Conservation (phyloP, 1,140 invertebrate species). For the Hypsibius dujardini region DNA sequence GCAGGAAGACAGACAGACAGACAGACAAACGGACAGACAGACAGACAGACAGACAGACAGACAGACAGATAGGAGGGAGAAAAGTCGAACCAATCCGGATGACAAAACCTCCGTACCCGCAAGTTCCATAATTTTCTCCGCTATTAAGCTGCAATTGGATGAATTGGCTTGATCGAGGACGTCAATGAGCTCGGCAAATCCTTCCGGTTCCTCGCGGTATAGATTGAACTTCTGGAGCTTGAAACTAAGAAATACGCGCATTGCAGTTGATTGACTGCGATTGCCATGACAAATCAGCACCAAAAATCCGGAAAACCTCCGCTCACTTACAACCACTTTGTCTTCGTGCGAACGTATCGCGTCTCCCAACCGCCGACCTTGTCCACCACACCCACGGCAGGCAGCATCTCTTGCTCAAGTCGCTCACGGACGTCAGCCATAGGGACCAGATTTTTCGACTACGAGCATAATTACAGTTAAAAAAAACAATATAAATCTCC, state of each 20-base stretch:
- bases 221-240: conserved; percentile 98
- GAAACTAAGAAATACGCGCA: conserved; percentile 51
- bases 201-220: conserved; percentile 94
- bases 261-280: too few relatives aligned
- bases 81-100: too few relatives aligned
- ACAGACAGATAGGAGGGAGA: too few relatives aligned
- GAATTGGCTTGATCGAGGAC: conserved; percentile 61
- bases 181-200: conserved; percentile 90
- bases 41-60: too few relatives aligned
- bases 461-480: too few relatives aligned
- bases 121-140: conserved; percentile 38
- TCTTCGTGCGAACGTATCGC: conserved; percentile 9
- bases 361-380: background rate
- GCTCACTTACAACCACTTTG: conserved; percentile 17
- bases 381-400: background rate
- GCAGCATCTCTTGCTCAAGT: conserved; percentile 2
- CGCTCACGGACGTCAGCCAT: conserved; percentile 3
- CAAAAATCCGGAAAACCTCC: too few relatives aligned
- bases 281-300: too few relatives aligned
- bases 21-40: too few relatives aligned
- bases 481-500: too few relatives aligned
- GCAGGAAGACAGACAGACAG: too few relatives aligned
- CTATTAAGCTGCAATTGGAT: conserved; percentile 27
- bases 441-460: background rate
- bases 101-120: too few relatives aligned